A percentile compares a stretch with the other conserved stretches of the same genome.
phyloP scores from a whole-genome alignment of 1,140 invertebrate species.

The Orussus abietinus region DNA sequence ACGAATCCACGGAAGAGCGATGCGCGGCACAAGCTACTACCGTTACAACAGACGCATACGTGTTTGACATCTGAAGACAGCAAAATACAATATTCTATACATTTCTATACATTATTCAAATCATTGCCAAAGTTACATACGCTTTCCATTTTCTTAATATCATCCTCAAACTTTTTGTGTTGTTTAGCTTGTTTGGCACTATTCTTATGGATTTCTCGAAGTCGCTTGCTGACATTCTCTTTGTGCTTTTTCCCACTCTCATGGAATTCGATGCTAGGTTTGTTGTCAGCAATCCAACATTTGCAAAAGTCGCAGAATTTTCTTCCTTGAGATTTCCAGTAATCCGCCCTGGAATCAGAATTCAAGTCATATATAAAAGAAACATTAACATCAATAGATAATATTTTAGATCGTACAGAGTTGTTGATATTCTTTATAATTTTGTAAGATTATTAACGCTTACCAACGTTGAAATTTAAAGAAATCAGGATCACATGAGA shows the following conservation, averaged over 20 bases:
- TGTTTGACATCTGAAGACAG: no score
- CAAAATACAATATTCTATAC: no score
- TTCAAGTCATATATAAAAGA: constrained; percentile 10
- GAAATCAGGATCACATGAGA: no score
- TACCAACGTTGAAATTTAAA: no score
- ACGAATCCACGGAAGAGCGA: no score
- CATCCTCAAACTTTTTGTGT: constrained; percentile 70
- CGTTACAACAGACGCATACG: no score
- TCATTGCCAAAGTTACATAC: no score
- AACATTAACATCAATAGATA: no score
- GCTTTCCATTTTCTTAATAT: constrained; percentile 86
- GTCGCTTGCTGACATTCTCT: constrained; percentile 84
- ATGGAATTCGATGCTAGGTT: constrained; percentile 94
- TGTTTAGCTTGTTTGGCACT: constrained; percentile 75
- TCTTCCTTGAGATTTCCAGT: constrained; percentile 93
- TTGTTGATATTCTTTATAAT: neutral
- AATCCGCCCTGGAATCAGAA: constrained; percentile 75
- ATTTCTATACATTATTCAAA: no score
- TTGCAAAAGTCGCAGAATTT: constrained; percentile 98
- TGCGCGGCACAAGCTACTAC: no score
- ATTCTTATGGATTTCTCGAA: constrained; percentile 81
- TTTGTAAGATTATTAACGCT: constrained; percentile 10
- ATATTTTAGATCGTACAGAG: no score
- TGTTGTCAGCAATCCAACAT: constrained; percentile 97
- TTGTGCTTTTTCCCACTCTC: constrained; percentile 92